These are phyloP conservation scores for Hylia prasina DNA, from an alignment of 2,113 vertebrate genomes.

Conservation along the genomic window DNA sequence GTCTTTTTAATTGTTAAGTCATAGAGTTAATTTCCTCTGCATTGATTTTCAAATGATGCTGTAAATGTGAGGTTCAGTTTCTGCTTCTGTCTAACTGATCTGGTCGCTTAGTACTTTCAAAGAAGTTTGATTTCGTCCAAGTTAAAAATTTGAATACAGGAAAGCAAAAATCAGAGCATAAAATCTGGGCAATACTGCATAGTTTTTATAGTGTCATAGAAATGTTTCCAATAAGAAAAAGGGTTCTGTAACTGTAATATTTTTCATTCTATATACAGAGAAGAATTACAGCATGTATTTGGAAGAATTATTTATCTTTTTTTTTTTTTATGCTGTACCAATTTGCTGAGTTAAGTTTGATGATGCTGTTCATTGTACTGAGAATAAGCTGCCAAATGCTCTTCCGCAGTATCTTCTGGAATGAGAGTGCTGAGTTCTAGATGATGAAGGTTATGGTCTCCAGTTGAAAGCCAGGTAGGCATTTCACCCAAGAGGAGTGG, in stretches of 20 bases:
- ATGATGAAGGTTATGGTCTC: not conserved
- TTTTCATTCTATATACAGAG: not conserved
- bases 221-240: not conserved
- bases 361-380: not conserved
- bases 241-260: not conserved
- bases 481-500: not conserved
- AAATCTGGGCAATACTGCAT: not conserved
- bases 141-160: not conserved
- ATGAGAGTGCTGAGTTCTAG: not conserved
- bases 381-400: not conserved
- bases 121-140: not conserved
- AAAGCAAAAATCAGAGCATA: not conserved
- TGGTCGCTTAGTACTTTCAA: not conserved
- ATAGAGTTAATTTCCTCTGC: constrained; percentile 29
- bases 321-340: not conserved
- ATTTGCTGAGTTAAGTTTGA: not conserved
- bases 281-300: not conserved
- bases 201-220: not conserved
- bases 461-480: not conserved
- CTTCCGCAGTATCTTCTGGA: not conserved
- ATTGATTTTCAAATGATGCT: constrained; percentile 36
- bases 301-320: not conserved
- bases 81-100: not conserved
- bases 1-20: constrained; percentile 38
- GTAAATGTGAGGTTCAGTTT: not conserved